Evolutionary conservation across 2,888 invertebrate genomes (phyloP).

Genomic region (Chymomyza procnemis): DNA sequence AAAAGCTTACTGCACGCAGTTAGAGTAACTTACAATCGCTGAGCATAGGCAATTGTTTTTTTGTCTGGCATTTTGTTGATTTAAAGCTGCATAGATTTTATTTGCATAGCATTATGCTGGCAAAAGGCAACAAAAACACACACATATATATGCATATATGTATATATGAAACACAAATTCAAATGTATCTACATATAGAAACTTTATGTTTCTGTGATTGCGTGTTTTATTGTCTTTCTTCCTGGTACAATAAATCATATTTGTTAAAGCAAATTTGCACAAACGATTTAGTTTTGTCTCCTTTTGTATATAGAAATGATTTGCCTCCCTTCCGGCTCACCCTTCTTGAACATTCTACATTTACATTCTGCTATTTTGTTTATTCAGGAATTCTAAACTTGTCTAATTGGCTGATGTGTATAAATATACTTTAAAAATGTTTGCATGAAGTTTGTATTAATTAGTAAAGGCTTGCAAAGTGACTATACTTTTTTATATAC

Average conservation of each 20-base stretch:
- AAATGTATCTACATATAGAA: constrained; percentile 51
- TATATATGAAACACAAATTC: constrained; percentile 16
- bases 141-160: constrained; percentile 8
- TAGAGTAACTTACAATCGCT: neutral
- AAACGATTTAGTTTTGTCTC: constrained; percentile 58
- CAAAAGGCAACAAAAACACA: constrained; percentile 27
- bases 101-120: constrained; percentile 65
- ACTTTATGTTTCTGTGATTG: constrained; percentile 28
- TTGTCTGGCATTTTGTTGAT: constrained; percentile 19
- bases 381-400: constrained; percentile 34
- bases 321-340: constrained; percentile 12
- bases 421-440: neutral
- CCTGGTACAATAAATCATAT: constrained; percentile 54
- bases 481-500: too few relatives aligned
- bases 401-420: constrained; percentile 27
- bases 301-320: constrained; percentile 43
- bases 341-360: neutral
- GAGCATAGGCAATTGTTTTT: neutral
- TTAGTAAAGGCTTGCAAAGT: neutral
- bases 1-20: neutral
- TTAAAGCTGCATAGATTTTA: constrained; percentile 29
- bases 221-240: neutral
- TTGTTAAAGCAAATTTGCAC: constrained; percentile 66
- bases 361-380: constrained; percentile 3
- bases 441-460: neutral